Evolutionary conservation across 1,140 invertebrate species (phyloP).

Genomic region (Medauroidea extradentata): DNA sequence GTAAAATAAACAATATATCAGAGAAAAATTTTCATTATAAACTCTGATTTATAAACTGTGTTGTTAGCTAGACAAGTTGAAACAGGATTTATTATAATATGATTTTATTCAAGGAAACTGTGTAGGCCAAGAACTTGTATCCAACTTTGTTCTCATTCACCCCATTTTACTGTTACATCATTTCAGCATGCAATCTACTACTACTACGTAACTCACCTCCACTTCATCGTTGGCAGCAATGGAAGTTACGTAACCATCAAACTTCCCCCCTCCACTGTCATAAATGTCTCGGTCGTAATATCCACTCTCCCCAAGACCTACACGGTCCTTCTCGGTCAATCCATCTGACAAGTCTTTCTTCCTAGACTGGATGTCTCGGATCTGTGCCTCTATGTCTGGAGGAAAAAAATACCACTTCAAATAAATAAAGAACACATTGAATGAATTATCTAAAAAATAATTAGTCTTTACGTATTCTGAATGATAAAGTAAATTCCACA

Average conservation of each 20-base stretch:
- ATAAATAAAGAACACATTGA: conserved; percentile 17
- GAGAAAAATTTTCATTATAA: no score
- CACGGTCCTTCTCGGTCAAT: conserved; percentile 61
- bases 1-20: no score
- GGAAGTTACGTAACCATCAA: conserved; percentile 91
- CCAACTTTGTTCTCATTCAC: no score
- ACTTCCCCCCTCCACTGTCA: conserved; percentile 76
- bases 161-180: no score
- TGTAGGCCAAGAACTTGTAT: no score
- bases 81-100: no score
- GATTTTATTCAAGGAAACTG: no score
- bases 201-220: conserved; percentile 54
- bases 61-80: no score
- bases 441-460: conserved; percentile 11
- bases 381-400: conserved; percentile 90
- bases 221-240: conserved; percentile 91
- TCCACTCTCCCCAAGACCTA: conserved; percentile 83
- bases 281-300: conserved; percentile 94
- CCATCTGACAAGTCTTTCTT: conserved; percentile 69
- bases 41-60: no score
- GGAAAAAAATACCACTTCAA: conserved; percentile 30
- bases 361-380: conserved; percentile 82
- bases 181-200: not conserved
- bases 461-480: conserved; percentile 11
- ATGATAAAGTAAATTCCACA: no score